phyloP scores from a whole-genome alignment of 2,888 invertebrate genomes.

The Limnephilus auricula region DNA sequence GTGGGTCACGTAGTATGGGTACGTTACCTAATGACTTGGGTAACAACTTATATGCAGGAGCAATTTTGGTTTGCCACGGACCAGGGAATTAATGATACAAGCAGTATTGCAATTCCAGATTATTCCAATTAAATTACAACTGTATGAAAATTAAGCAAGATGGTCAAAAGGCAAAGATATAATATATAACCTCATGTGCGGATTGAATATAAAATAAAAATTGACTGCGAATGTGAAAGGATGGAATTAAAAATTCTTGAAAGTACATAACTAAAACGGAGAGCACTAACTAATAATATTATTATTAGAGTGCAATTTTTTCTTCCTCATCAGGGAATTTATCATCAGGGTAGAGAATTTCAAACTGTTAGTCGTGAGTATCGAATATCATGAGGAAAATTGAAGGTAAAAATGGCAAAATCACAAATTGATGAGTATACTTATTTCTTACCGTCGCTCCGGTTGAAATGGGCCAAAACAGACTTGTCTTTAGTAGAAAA shows the following conservation, averaged over 20 bases:
- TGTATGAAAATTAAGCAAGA: neutral
- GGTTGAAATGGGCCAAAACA: conserved; percentile 74
- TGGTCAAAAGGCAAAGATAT: neutral
- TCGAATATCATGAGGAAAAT: neutral
- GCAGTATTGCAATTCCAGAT: no score
- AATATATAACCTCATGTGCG: neutral
- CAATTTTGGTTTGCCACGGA: neutral
- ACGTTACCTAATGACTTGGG: no score
- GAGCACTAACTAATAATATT: no score
- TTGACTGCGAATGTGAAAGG: no score
- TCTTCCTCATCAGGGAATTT: no score
- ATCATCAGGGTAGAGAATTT: no score
- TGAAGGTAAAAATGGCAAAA: conserved; percentile 11
- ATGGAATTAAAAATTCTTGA: no score
- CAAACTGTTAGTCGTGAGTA: no score
- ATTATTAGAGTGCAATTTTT: no score
- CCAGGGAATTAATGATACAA: neutral
- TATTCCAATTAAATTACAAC: neutral
- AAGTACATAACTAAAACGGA: no score
- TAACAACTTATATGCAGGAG: neutral
- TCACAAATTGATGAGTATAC: neutral
- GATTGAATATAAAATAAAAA: neutral
- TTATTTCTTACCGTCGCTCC: conserved; percentile 72
- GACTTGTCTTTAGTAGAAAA: conserved; percentile 73
- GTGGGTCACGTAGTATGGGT: no score